A percentile compares a stretch with the other conserved stretches of the same genome.
Conservation (phyloP, 2,113 vertebrate species). For the Thryonomys swinderianus region DNA sequence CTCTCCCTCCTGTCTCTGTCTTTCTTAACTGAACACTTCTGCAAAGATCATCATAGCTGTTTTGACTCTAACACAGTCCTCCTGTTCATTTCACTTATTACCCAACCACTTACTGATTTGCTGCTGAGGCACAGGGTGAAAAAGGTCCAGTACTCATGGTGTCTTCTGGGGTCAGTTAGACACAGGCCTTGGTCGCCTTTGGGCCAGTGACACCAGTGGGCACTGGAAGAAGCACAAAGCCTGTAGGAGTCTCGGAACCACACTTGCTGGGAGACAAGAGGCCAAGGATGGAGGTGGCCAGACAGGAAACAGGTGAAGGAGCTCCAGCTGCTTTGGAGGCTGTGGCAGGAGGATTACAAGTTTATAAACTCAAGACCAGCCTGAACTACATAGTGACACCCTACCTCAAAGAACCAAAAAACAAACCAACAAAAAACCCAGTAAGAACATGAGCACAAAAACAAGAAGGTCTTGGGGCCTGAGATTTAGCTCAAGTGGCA, state of each 20-base stretch:
- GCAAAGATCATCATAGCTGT: neutral
- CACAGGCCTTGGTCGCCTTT: neutral
- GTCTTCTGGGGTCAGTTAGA: neutral
- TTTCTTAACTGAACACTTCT: neutral
- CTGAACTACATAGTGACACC: neutral
- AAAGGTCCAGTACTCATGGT: neutral
- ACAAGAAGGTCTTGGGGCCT: neutral
- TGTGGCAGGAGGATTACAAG: neutral
- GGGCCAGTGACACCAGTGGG: neutral
- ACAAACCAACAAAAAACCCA: neutral
- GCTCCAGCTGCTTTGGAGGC: neutral
- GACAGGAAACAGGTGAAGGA: neutral
- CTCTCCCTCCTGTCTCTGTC: neutral
- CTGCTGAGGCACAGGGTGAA: neutral
- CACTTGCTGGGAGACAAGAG: neutral
- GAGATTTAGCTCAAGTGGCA: too few species aligned
- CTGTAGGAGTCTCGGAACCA: neutral
- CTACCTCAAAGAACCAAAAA: neutral
- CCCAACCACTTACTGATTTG: neutral
- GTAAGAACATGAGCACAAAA: constrained; percentile 4
- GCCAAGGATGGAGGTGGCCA: neutral
- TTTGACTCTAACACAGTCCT: neutral
- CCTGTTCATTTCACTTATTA: neutral
- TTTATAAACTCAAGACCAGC: neutral
- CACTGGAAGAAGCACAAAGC: neutral